These are phyloP conservation scores for Melanotaenia boesemani DNA, from an alignment of 2,797 vertebrate genomes.

Conservation along the genomic window DNA sequence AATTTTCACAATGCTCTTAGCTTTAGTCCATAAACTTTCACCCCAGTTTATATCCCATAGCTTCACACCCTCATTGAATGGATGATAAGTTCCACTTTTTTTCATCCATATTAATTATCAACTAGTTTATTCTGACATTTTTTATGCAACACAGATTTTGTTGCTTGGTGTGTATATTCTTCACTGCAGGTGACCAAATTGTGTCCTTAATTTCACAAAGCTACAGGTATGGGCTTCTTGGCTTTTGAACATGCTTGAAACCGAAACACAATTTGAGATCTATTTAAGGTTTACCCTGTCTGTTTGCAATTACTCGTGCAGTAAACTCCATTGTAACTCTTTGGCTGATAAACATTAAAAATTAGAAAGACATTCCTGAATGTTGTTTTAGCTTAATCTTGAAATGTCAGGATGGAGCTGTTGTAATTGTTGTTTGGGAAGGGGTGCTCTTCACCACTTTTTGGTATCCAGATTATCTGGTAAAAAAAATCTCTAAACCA, in stretches of 20 bases:
- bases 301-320: background rate
- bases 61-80: constrained; percentile 57
- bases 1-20: constrained; percentile 53
- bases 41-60: constrained; percentile 52
- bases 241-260: constrained; percentile 35
- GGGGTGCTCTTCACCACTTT: constrained; percentile 1
- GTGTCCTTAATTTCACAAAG: constrained; percentile 38
- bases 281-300: constrained; percentile 34
- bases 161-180: constrained; percentile 63
- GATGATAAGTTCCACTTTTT: constrained; percentile 63
- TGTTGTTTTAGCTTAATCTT: constrained; percentile 46
- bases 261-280: constrained; percentile 31
- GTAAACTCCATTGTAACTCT: constrained; percentile 25
- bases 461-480: constrained; percentile 6
- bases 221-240: constrained; percentile 19
- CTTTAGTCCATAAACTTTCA: constrained; percentile 55
- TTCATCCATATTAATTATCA: constrained; percentile 34
- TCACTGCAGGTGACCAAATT: constrained; percentile 69
- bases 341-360: constrained; percentile 31
- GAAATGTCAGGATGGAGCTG: constrained; percentile 25
- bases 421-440: constrained; percentile 6
- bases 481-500: constrained; percentile 14
- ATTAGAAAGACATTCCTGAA: constrained; percentile 77
- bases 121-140: constrained; percentile 61
- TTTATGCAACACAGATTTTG: constrained; percentile 57